Conservation (phyloP, 2,113 vertebrate genomes). For the Ciconia stormi region DNA sequence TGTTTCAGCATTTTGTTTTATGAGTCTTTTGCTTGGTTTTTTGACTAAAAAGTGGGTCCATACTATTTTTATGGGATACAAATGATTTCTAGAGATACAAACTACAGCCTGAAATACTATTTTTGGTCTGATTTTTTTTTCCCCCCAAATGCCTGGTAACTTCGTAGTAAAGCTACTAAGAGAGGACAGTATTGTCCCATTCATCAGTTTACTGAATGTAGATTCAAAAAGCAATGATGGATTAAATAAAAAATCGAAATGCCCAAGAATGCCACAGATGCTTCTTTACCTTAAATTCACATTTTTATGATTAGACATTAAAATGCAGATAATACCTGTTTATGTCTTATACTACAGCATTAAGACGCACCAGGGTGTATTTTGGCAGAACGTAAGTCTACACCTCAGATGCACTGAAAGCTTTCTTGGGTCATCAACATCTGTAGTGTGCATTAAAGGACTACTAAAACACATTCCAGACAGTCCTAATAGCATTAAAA, state of each 20-base stretch:
- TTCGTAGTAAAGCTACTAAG: not conserved
- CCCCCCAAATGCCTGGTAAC: not conserved
- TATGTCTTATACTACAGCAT: not conserved
- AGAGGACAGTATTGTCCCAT: not conserved
- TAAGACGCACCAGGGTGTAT: not conserved
- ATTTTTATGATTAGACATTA: not conserved
- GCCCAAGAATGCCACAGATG: not conserved
- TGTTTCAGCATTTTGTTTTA: not conserved
- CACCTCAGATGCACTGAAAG: not conserved
- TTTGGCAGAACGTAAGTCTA: not conserved
- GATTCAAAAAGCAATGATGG: not conserved
- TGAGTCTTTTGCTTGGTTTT: not conserved
- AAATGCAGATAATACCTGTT: not conserved
- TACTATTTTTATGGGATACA: not conserved
- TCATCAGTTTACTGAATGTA: not conserved
- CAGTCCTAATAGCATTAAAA: not conserved
- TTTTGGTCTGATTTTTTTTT: not conserved
- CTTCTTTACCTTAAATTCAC: not conserved
- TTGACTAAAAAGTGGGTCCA: not conserved
- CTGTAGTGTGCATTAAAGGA: not conserved
- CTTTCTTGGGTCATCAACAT: not conserved
- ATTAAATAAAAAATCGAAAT: not conserved
- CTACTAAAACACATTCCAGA: not conserved
- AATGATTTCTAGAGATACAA: not conserved
- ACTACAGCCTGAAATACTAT: not conserved